These are phyloP conservation scores for Drosophila dunni DNA, from an alignment of 1,140 invertebrate genomes.

Conservation along the genomic window DNA sequence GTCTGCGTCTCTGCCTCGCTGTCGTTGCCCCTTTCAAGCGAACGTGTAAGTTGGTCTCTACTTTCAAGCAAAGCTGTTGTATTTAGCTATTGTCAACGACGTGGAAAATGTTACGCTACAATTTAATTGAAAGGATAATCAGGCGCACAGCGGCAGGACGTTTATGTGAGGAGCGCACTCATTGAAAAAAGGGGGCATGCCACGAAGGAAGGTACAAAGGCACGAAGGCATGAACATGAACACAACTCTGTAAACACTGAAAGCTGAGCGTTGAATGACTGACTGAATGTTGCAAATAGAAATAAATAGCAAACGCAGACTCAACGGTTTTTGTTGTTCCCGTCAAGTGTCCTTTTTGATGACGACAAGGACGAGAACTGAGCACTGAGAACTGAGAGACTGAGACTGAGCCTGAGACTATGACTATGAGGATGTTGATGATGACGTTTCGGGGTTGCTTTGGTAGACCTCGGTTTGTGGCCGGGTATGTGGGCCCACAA, in stretches of 20 bases:
- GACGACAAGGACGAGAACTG: conserved; percentile 61
- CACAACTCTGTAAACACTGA: conserved; percentile 13
- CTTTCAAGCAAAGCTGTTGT: conserved; percentile 20
- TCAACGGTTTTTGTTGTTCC: conserved; percentile 72
- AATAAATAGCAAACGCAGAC: conserved; percentile 70
- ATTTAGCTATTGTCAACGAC: conserved; percentile 58
- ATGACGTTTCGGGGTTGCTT: conserved; percentile 70
- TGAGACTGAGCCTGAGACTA: conserved; percentile 27
- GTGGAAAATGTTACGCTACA: conserved; percentile 83
- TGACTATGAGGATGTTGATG: conserved; percentile 15
- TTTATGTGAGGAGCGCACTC: conserved; percentile 58
- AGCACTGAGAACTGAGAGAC: too few relatives aligned
- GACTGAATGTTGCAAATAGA: conserved; percentile 65
- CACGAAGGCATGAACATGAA: conserved; percentile 19
- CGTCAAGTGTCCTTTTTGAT: conserved; percentile 80
- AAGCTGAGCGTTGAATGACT: conserved; percentile 69
- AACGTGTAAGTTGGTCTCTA: conserved; percentile 5
- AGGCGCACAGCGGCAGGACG: conserved; percentile 72
- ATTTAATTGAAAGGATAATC: conserved; percentile 84
- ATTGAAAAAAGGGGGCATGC: conserved; percentile 28
- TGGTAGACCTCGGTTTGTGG: conserved; percentile 80
- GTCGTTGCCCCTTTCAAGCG: neutral
- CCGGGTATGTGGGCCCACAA: conserved; percentile 75
- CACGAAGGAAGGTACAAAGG: neutral
- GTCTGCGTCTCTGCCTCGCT: neutral